These are phyloP conservation scores for Meteorus colon DNA, from an alignment of 2,888 invertebrate species.

Conservation along the genomic window DNA sequence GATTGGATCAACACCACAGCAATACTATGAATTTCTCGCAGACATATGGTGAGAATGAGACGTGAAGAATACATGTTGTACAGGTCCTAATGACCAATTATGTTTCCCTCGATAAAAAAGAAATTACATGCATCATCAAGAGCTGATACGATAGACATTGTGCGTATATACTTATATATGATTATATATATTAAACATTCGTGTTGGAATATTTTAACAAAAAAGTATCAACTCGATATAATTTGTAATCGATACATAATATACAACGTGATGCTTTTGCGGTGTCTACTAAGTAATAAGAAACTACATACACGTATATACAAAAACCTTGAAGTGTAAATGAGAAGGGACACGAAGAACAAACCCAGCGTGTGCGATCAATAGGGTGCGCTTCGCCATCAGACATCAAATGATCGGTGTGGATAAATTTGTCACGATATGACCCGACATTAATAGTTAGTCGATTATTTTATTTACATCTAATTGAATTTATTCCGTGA, in stretches of 20 bases:
- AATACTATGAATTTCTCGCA: too few relatives aligned
- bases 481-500: constrained; percentile 21
- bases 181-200: too few relatives aligned
- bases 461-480: constrained; percentile 25
- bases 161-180: too few relatives aligned
- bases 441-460: background rate
- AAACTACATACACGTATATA: background rate
- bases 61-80: too few relatives aligned
- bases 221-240: background rate
- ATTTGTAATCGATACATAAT: background rate
- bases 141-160: too few relatives aligned
- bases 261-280: background rate
- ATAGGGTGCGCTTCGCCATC: background rate
- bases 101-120: too few relatives aligned
- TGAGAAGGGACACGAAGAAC: background rate
- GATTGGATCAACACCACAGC: too few relatives aligned
- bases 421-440: constrained; percentile 1
- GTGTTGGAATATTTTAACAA: too few relatives aligned
- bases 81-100: too few relatives aligned
- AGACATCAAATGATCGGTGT: background rate
- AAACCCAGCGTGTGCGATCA: background rate
- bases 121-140: too few relatives aligned
- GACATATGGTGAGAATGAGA: too few relatives aligned
- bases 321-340: background rate
- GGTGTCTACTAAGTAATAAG: background rate